Percentiles rank a stretch among this genome's conserved stretches.
Evolutionary conservation across 37 sponge, comb jelly and placozoan species (phyloP).

Genomic region (Ianthella basta): DNA sequence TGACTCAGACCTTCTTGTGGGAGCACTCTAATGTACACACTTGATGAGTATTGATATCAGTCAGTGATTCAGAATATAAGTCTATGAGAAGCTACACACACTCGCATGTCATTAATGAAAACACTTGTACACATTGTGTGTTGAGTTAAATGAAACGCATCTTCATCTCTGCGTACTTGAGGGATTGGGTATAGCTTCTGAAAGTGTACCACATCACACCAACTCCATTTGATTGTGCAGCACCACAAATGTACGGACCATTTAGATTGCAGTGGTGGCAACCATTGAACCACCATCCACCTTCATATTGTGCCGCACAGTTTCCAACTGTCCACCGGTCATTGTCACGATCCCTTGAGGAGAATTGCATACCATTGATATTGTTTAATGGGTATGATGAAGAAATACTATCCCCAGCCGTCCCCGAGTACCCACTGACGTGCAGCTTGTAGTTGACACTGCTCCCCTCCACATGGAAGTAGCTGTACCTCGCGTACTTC

Average conservation of each 20-base stretch:
- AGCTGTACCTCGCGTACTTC: constrained; percentile 28
- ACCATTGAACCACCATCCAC: constrained; percentile 6
- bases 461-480: constrained; percentile 25
- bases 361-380: not conserved
- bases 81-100: too few species aligned
- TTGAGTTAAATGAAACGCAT: not conserved
- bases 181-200: not conserved
- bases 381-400: too few species aligned
- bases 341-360: not conserved
- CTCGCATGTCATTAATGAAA: not conserved
- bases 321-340: not conserved
- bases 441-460: constrained; percentile 25
- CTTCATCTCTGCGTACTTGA: constrained; percentile 27
- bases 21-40: too few species aligned
- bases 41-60: too few species aligned
- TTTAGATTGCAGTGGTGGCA: not conserved
- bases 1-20: too few species aligned
- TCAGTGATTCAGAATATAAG: too few species aligned
- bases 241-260: constrained; percentile 15
- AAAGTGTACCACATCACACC: not conserved
- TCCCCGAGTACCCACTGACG: constrained; percentile 10
- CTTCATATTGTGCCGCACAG: not conserved
- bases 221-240: not conserved
- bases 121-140: not conserved
- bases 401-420: constrained; percentile 30